Evolutionary conservation across 2,888 invertebrate genomes (phyloP), one percentile per base, ranked within the genome.

Genomic region (Drosophila pullipes): DNA sequence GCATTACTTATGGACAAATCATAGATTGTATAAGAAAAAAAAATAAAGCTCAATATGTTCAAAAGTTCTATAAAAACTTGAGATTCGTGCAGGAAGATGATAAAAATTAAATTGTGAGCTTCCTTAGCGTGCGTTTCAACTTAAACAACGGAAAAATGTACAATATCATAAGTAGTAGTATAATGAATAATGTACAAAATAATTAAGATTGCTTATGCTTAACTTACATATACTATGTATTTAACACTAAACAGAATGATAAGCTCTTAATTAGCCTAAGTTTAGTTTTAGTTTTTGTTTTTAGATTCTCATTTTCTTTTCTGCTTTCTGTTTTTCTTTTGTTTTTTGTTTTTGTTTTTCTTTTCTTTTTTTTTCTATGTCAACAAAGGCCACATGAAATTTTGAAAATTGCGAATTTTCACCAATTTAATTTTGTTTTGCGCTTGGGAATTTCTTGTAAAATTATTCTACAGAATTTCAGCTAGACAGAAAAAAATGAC

Each of bases 321-420:
- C 41, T 63, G n/a, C 30, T 69, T 69, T 28, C 39, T 49, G 58
- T 69, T 31, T 44, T 30, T 25, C 25, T 54, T 30, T 53, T 13
- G n/a, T 18, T 49, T 31, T 18, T 30, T 49, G 25, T 55, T 9
- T 25, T 31, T 10, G 44, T 59, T 44, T 53, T 52, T 41, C 18
- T 35, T 37, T 31, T 44, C 16, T 39, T 39, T 59, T 59, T 54
- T 68, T 55, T 66, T 59, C 52, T 65, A 74, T 68, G 49, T 78
- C 69, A 90, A 88, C 91, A 82, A 79, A 88, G 87, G 87, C 87
- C 87, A 90, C 91, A 84, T 83, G 84, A 88, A 88, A 86, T 80
- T 76, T 83, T 73, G 85, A 88, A 88, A 90, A 80, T 83, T 64
- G 64, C 74, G 77, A 87, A 77, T 85, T 90, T 85, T 71, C 75